These are phyloP conservation scores for Macroramphosus scolopax DNA, from an alignment of 2,797 vertebrate species.

Conservation along the genomic window DNA sequence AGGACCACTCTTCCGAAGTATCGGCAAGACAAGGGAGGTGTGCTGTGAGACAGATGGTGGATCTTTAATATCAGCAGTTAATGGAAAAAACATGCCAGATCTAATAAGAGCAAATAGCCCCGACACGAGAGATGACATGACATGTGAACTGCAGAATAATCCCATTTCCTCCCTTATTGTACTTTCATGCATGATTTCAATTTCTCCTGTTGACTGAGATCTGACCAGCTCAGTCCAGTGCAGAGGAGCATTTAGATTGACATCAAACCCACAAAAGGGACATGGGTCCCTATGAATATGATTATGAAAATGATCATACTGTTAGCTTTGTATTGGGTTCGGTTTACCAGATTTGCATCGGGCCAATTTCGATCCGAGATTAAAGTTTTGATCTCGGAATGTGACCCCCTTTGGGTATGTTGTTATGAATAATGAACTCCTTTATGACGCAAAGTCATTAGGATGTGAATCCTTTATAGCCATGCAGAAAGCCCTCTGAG, in stretches of 20 bases:
- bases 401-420: constrained; percentile 15
- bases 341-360: constrained; percentile 23
- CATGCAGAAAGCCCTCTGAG: constrained; percentile 61
- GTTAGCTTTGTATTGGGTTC: constrained; percentile 15
- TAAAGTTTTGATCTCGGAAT: constrained; percentile 25
- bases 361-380: constrained; percentile 19
- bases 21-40: constrained; percentile 55
- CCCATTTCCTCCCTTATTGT: constrained; percentile 23
- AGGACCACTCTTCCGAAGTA: constrained; percentile 74
- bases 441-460: constrained; percentile 50
- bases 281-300: constrained; percentile 28
- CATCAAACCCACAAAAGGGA: constrained; percentile 21
- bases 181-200: constrained; percentile 15
- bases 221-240: constrained; percentile 11
- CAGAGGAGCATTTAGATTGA: constrained; percentile 11
- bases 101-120: constrained; percentile 29
- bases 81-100: constrained; percentile 32
- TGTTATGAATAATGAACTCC: constrained; percentile 33
- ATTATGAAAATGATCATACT: constrained; percentile 25
- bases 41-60: too few species aligned
- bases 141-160: constrained; percentile 24
- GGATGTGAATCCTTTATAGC: constrained; percentile 41
- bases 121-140: constrained; percentile 8
- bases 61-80: constrained; percentile 34
- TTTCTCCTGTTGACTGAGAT: constrained; percentile 20